Evolutionary conservation across 2,888 invertebrate genomes (phyloP), one percentile per base, ranked within the genome.

Genomic region (Molanna angustata): DNA sequence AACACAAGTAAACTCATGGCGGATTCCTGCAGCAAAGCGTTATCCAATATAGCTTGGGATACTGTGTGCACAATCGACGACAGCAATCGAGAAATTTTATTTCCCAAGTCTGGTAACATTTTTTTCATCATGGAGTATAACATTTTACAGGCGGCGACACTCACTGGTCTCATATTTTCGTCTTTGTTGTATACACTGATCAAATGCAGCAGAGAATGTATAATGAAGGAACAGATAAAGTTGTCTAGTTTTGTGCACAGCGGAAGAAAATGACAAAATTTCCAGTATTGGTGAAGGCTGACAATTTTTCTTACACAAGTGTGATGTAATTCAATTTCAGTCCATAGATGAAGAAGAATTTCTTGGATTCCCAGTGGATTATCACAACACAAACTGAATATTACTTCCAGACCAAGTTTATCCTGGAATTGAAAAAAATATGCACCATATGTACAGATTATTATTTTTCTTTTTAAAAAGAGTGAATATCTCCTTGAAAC

Each of bases 171-270:
- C 9, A 74, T 56, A 39, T 71, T 66, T 2, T 64, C 59, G 44
- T 68, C 64, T 7, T 64, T 63, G 16, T 65, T 62, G 43, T 70
- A 68, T 41, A 65, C 64, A 58, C 74, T 76, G 1, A 80, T 76
- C 1, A 79, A 68, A 60, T 80, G 71, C 1, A 79, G 65, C 17
- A 84, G 65, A 48, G 74, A 78, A 56, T 78, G 74, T 47, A 77
- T 74, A 4, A 79, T 69, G 60, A 81, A 84, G 60, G 80, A 75
- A 32, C 81, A 71, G 11, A 85, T 64, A 60, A 79, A 83, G 1
- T 71, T 67, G 4, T 77, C 75, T n/a, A 82, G 71, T 1, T 69
- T 62, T 41, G 71, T 64, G 3, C 68, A 65, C n/a, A 70, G 61
- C 0, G 74, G 69, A 1, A 78, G 62, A 27, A 75, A 65, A 17